Base-by-base conservation (phyloP, 1,140 invertebrate genomes). In the Nasonia giraulti region DNA sequence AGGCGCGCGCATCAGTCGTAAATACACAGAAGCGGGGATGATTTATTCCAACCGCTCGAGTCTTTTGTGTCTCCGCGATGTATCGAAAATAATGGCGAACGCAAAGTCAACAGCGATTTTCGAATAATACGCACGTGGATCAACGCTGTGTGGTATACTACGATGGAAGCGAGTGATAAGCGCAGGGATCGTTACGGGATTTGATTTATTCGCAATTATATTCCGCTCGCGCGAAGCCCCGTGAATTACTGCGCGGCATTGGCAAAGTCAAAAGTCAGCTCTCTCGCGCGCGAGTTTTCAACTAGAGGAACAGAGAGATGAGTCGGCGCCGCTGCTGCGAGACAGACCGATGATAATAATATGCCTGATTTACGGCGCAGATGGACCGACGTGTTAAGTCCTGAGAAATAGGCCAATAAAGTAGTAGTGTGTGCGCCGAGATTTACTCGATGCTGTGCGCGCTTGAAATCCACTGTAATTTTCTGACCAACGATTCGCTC, bases 321-420 rank as follows among this genome's bases (percentile, higher is more conserved):
- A 71, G 31, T 79, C 8, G 10, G 1, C 27, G 27, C 1, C 68
- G 68, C 5, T 37, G 33, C 33, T 7, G 23, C 66, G 68, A 80
- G 55, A 62, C 55, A 62, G 55, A 17, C 5, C 68, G 79, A 73
- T 85, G 86, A 89, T 88, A 90, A 90, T 88, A 90, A 90, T 87
- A 84, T 86, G 79, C 83, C 86, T 91, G 89, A 91, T 91, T 91
- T 91, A 90, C 87, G 87, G 88, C 88, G 87, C 86, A 90, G 78
- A 81, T 77, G 69, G 75, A 73, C 62, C 47, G 76, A 82, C 66
- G 75, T 50, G 80, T 76, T 77, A 55, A 75, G 73, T 55, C 44
- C 44, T 78, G 80, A 78, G 80, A 85, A 82, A 82, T 82, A 68
- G 66, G 84, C 23, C 83, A 87, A 89, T 88, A 89, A 89, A 87